A percentile compares a stretch with the other conserved stretches of the same genome.
phyloP scores from a whole-genome alignment of 2,888 invertebrate species.

The Belgica antarctica region DNA sequence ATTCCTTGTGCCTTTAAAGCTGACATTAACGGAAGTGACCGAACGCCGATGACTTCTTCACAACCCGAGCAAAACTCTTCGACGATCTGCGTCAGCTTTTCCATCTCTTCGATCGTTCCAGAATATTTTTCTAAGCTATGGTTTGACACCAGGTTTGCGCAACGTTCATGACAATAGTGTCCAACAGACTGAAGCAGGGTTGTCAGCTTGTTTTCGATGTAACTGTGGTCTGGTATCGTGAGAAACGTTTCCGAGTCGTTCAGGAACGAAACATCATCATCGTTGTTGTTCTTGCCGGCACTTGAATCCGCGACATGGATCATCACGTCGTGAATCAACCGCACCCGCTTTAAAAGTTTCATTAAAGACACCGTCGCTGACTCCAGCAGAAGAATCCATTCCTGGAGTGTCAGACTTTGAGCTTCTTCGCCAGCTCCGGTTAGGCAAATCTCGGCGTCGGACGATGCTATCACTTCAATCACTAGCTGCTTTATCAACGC shows the following conservation, averaged over 20 bases:
- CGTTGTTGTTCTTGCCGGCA: conserved; percentile 57
- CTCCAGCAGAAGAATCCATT: conserved; percentile 68
- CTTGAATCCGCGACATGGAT: conserved; percentile 69
- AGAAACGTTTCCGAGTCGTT: conserved; percentile 65
- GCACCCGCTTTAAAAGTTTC: conserved; percentile 70
- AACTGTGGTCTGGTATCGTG: conserved; percentile 65
- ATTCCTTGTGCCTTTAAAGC: conserved; percentile 85
- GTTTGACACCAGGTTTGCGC: conserved; percentile 82
- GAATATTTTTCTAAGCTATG: conserved; percentile 69
- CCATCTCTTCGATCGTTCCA: conserved; percentile 72
- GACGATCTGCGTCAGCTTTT: conserved; percentile 71
- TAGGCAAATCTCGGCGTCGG: conserved; percentile 59
- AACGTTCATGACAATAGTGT: conserved; percentile 88
- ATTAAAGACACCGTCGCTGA: conserved; percentile 65
- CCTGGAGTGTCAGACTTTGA: conserved; percentile 62
- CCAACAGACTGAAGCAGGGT: conserved; percentile 80
- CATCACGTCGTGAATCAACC: conserved; percentile 73
- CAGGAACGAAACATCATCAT: conserved; percentile 58
- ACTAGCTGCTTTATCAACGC: conserved; percentile 85
- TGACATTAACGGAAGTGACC: conserved; percentile 74
- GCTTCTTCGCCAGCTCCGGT: conserved; percentile 57
- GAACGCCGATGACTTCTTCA: conserved; percentile 70
- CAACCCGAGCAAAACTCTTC: conserved; percentile 76
- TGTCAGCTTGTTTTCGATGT: conserved; percentile 68
- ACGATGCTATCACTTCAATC: conserved; percentile 68